These are phyloP conservation scores for Hormiphora californensis DNA, from an alignment of 37 sponge, comb jelly and placozoan genomes.

Conservation along the genomic window DNA sequence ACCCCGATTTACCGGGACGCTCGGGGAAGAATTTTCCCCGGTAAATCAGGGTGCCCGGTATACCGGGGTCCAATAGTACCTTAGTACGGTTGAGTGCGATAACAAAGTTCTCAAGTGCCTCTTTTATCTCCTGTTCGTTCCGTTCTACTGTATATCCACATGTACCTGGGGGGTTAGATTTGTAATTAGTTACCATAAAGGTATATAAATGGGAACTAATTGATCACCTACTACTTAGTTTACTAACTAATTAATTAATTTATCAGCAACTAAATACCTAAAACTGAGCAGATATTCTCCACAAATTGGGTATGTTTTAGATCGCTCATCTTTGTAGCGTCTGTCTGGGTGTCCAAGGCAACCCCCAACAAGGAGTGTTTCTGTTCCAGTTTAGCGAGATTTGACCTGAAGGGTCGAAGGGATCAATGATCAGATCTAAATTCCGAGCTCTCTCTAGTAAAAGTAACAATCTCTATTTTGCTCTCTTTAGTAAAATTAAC, in stretches of 20 bases:
- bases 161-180: background rate
- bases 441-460: too few relatives aligned
- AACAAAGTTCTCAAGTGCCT: background rate
- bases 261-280: too few relatives aligned
- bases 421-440: too few relatives aligned
- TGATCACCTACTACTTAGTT: too few relatives aligned
- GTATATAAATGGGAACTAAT: too few relatives aligned
- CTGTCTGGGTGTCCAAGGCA: constrained; percentile 34
- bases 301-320: constrained; percentile 13
- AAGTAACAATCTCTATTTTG: too few relatives aligned
- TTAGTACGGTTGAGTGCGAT: background rate
- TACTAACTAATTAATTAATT: too few relatives aligned
- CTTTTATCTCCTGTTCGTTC: constrained; percentile 37
- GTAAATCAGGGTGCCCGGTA: too few relatives aligned
- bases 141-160: background rate
- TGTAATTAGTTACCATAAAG: background rate
- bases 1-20: too few relatives aligned
- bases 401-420: background rate
- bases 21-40: too few relatives aligned
- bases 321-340: constrained; percentile 38
- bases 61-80: too few relatives aligned
- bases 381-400: background rate
- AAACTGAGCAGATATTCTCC: background rate
- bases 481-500: too few relatives aligned
- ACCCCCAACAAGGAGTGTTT: constrained; percentile 6